Conservation (phyloP, 2,113 vertebrate genomes). For the Prochilodus magdalenae region DNA sequence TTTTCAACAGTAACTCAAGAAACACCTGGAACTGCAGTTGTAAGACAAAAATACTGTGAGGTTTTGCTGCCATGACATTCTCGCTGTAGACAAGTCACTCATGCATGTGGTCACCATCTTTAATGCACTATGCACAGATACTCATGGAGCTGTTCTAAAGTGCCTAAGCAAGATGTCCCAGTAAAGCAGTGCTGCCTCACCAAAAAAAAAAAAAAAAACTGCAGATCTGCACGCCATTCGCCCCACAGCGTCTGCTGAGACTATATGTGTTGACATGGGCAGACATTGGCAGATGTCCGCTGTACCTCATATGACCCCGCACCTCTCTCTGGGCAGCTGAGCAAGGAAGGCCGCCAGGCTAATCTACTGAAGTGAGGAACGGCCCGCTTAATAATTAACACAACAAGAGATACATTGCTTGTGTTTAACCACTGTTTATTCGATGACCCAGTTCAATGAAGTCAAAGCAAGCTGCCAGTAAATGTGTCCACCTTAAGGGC, state of each 20-base stretch:
- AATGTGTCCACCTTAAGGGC: constrained; percentile 10
- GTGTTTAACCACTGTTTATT: constrained; percentile 76
- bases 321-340: constrained; percentile 63
- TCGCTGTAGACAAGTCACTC: background rate
- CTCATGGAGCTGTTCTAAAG: background rate
- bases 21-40: too few relatives aligned
- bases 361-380: constrained; percentile 79
- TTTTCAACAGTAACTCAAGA: too few relatives aligned
- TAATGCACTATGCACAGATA: background rate
- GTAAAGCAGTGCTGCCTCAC: background rate
- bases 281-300: constrained; percentile 39
- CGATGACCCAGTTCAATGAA: constrained; percentile 67
- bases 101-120: background rate
- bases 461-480: constrained; percentile 50
- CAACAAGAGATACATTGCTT: constrained; percentile 77
- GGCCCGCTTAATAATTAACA: constrained; percentile 79
- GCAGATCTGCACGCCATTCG: background rate
- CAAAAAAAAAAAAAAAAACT: background rate
- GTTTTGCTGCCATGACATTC: background rate
- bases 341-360: constrained; percentile 54
- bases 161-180: background rate
- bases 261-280: background rate
- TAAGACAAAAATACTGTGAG: too few relatives aligned
- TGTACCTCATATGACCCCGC: constrained; percentile 77
- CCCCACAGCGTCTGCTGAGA: background rate